Base-by-base conservation (phyloP, 2,888 invertebrate species). In the Coronaproctus castanopsis region DNA sequence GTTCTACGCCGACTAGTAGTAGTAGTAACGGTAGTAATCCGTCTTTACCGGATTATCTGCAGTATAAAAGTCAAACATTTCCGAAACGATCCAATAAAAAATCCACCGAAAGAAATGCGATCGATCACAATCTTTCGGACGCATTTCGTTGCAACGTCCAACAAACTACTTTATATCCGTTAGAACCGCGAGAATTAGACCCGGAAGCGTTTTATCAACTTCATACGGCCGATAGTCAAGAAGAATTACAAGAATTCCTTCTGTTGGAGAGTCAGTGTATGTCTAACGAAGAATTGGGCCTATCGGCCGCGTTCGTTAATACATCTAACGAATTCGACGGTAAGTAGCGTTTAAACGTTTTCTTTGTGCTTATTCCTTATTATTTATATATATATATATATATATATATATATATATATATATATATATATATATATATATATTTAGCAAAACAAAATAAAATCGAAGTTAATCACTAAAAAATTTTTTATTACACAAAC, bases 181-280 rank as follows among this genome's bases (percentile, higher is more conserved):
- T 78, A 55, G 78, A 79, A 66, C 79, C 79, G 1, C 69, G 78
- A 62, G 79, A 79, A 68, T 70, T 80, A 56, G 79, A 79, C 65
- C 73, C 78, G 1, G 75, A 75, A 58, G 73, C 71, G 23, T 79
- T 76, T 64, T 76, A 75, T 59, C 79, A 79, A 67, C 68, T 79
- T 19, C 78, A 79, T 65, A 77, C 76, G 1, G 77, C 77, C 2
- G 78, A 79, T 63, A 79, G 78, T 66, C 77, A 78, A 65, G 79
- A 80, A 65, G 79, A 80, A 64, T 69, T 80, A 49, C 78, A 79
- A 65, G 79, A 80, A 67, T 80, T 80, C 69, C 70, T 80, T 59
- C 68, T 80, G 56, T 68, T 80, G 18, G 79, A 80, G 69, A 79
- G 77, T 65, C 77, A 78, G 68, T 80, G 78, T 65, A 77, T 75